Percentiles rank a stretch among this genome's conserved stretches.
Evolutionary conservation across 2,113 vertebrate genomes (phyloP).

Genomic region (Neogobius melanostomus): DNA sequence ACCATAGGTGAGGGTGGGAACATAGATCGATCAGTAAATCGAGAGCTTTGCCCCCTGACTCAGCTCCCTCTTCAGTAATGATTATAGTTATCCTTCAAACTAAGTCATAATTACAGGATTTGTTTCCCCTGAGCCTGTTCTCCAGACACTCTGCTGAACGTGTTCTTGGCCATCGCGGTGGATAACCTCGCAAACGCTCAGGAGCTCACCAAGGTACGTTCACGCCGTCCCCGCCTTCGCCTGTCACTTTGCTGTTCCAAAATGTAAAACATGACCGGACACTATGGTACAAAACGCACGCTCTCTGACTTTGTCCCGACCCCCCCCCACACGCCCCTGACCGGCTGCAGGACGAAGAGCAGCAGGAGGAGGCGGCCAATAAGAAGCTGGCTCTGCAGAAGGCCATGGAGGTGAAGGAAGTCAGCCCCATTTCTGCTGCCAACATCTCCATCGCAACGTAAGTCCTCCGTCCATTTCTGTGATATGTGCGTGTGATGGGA

Average conservation of each 20-base stretch:
- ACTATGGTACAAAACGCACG: too few species aligned
- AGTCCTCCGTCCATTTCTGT: constrained; percentile 65
- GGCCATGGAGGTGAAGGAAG: constrained; percentile 96
- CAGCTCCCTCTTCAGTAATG: too few species aligned
- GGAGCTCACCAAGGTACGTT: constrained; percentile 91
- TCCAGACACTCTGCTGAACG: constrained; percentile 92
- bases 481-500: neutral
- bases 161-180: constrained; percentile 95
- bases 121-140: constrained; percentile 74
- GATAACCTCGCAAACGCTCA: constrained; percentile 97
- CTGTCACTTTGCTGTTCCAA: too few species aligned
- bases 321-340: neutral
- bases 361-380: constrained; percentile 96
- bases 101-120: too few species aligned
- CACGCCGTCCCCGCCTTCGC: too few species aligned
- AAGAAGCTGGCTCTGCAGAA: constrained; percentile 97
- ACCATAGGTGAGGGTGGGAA: too few species aligned
- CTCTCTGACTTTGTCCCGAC: neutral
- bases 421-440: constrained; percentile 94
- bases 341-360: constrained; percentile 89
- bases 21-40: too few species aligned
- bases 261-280: too few species aligned
- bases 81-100: too few species aligned
- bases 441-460: constrained; percentile 96
- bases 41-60: too few species aligned